Base-by-base conservation (phyloP, 2,797 vertebrate species). In the Sebastes hubbsi region DNA sequence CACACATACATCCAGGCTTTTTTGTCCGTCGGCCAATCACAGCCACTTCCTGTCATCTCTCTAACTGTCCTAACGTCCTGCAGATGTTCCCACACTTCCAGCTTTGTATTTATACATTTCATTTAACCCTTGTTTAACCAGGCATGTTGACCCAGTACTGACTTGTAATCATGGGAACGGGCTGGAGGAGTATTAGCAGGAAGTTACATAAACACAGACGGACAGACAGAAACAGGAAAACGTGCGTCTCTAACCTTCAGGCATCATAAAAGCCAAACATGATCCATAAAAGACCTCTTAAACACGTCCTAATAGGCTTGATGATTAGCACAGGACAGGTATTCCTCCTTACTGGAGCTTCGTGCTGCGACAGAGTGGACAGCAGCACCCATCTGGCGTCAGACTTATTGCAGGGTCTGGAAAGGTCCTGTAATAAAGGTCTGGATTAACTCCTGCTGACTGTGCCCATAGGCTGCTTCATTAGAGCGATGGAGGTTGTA, bases 31-130 rank as follows among this genome's bases (percentile, higher is more conserved):
- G 69, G 76, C 78, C 83, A 82, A 42, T 88, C 61, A 38, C 6
- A 83, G 67, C 71, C 82, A 75, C 74, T 90, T 92, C 88, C 87
- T 89, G 87, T 86, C 83, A 81, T 58, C 58, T 55, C 14, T 61
- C 13, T n/a, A 58, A 6, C 56, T 74, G 61, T 78, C 86, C 71
- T 87, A 91, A 83, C 70, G 14, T 72, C 24, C 77, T 80, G 66
- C 88, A 95, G 89, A 90, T 88, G 89, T 91, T 90, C 75, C 38
- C 80, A 27, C 64, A 59, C 77, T 81, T 55, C 2, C 49, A 78
- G 65, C 59, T 38, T 73, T 69, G 76, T 82, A 72, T 81, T 81
- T 68, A 71, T 66, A 64, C 54, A 12, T 75, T 64, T 2, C 24
- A 6, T 80, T 81, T 13, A 71, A 63, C 75, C 66, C 79, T 63